These are phyloP conservation scores for Ceuthmochares aereus DNA, from an alignment of 2,113 vertebrate genomes.

Conservation along the genomic window DNA sequence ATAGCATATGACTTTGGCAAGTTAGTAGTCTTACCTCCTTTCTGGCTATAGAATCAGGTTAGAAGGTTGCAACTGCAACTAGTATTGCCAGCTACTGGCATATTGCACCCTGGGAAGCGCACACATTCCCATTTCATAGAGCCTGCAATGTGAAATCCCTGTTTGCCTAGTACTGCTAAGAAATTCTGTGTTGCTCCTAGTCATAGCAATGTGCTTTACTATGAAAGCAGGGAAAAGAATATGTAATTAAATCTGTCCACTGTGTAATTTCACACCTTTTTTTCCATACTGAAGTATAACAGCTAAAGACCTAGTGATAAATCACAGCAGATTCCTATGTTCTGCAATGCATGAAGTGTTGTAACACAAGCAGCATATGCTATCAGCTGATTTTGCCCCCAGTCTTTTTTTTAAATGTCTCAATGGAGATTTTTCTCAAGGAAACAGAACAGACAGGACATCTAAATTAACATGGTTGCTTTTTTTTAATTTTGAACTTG, in stretches of 20 bases:
- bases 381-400: background rate
- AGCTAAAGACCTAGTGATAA: background rate
- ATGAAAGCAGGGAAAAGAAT: background rate
- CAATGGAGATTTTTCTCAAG: background rate
- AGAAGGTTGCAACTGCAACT: background rate
- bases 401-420: background rate
- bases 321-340: background rate
- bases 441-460: background rate
- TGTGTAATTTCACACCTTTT: background rate
- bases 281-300: background rate
- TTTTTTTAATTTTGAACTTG: background rate
- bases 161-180: background rate
- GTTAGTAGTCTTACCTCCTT: background rate
- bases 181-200: background rate
- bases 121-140: accelerated
- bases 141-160: background rate
- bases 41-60: background rate
- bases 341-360: background rate
- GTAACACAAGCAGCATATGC: background rate
- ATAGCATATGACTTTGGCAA: background rate
- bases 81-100: background rate
- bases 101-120: background rate
- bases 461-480: background rate
- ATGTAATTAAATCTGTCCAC: background rate
- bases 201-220: background rate